Conservation (phyloP, 2,888 invertebrate genomes). For the Phalera bucephala region DNA sequence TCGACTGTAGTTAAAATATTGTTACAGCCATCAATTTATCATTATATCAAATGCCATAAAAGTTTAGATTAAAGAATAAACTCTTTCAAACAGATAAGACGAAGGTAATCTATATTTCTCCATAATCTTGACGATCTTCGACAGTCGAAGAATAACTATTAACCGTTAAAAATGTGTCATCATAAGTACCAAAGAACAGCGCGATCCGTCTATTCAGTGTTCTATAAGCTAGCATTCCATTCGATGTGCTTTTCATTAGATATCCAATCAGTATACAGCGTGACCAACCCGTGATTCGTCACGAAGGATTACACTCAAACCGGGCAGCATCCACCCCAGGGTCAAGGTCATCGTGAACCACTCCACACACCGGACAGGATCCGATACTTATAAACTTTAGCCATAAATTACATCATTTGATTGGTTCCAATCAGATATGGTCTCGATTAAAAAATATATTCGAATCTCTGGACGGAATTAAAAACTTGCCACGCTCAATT, state of each 20-base stretch:
- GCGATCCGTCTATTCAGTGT: too few species aligned
- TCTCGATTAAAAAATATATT: constrained; percentile 65
- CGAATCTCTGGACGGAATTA: constrained; percentile 42
- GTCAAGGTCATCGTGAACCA: constrained; percentile 54
- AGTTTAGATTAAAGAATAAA: too few species aligned
- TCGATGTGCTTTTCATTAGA: constrained; percentile 58
- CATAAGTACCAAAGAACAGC: too few species aligned
- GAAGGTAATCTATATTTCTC: too few species aligned
- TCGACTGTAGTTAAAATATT: too few species aligned
- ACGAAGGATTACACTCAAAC: constrained; percentile 62
- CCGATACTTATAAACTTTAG: constrained; percentile 49
- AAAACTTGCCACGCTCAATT: constrained; percentile 51
- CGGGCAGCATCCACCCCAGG: constrained; percentile 36
- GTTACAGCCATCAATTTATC: too few species aligned
- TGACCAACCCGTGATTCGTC: constrained; percentile 62
- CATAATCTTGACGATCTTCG: too few species aligned
- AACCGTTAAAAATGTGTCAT: too few species aligned
- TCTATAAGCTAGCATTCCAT: constrained; percentile 45
- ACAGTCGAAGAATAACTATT: too few species aligned
- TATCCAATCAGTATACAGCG: constrained; percentile 66
- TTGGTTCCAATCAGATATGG: constrained; percentile 75
- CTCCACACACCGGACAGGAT: constrained; percentile 39
- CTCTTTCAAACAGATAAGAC: too few species aligned
- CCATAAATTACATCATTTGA: constrained; percentile 75
- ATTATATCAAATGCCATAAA: too few species aligned